Conservation (phyloP, 2,888 invertebrate species). For the Encarsia formosa region DNA sequence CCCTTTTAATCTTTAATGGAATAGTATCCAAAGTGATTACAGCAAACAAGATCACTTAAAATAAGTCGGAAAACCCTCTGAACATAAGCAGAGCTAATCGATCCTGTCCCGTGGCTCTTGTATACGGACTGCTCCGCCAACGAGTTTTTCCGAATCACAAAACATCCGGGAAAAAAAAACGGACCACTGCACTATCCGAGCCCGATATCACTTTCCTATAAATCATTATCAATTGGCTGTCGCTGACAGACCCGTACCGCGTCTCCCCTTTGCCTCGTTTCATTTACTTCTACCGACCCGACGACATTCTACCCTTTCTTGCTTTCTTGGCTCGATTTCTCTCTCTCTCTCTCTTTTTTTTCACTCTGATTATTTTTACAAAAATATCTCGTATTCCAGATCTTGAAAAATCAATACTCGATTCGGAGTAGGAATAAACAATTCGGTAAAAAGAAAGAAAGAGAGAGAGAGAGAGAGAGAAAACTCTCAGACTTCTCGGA, state of each 20-base stretch:
- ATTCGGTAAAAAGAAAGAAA: conserved; percentile 3
- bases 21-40: too few relatives aligned
- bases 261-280: conserved; percentile 17
- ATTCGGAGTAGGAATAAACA: too few relatives aligned
- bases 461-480: conserved; percentile 22
- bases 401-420: too few relatives aligned
- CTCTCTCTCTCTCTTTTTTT: neutral
- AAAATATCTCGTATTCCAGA: too few relatives aligned
- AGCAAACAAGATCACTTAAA: too few relatives aligned
- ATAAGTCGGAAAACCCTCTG: too few relatives aligned
- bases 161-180: conserved; percentile 30
- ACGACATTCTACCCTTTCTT: conserved; percentile 10
- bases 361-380: neutral
- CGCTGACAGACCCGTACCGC: conserved; percentile 12
- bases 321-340: neutral
- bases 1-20: too few relatives aligned
- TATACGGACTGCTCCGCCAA: too few relatives aligned
- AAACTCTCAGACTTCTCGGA: conserved; percentile 10
- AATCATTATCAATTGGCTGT: conserved; percentile 42
- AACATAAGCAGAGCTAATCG: too few relatives aligned
- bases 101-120: too few relatives aligned
- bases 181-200: too few relatives aligned
- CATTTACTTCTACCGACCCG: too few relatives aligned
- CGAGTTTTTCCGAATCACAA: conserved; percentile 38
- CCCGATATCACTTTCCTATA: conserved; percentile 34